Evolutionary conservation across 2,113 vertebrate species (phyloP).

Genomic region (Brachyistius frenatus): DNA sequence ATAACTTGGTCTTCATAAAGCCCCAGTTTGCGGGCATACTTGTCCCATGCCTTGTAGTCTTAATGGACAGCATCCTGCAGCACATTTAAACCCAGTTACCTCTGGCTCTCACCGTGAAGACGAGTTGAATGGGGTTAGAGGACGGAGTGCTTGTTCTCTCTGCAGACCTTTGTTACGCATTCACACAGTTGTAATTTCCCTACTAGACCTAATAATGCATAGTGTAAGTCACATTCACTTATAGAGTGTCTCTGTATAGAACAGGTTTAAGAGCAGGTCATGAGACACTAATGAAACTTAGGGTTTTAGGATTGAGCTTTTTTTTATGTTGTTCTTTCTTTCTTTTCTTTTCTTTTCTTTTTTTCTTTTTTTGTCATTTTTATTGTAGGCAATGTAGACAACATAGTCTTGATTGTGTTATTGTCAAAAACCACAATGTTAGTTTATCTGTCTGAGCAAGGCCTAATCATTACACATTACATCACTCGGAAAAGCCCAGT

Average conservation of each 20-base stretch:
- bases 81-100: neutral
- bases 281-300: neutral
- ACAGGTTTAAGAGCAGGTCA: neutral
- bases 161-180: neutral
- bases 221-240: neutral
- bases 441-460: neutral
- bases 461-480: neutral
- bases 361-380: neutral
- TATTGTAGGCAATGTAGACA: neutral
- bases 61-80: constrained; percentile 7
- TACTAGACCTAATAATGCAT: neutral
- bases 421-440: neutral
- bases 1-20: constrained; percentile 6
- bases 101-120: constrained; percentile 2
- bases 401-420: too few species aligned
- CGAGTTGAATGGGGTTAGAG: neutral
- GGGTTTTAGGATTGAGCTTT: neutral
- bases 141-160: neutral
- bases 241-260: neutral
- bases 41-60: constrained; percentile 17
- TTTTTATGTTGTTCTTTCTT: too few species aligned
- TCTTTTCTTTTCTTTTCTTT: too few species aligned
- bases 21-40: neutral
- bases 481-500: neutral
- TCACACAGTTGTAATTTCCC: neutral